A percentile compares a stretch with the other conserved stretches of the same genome.
These are phyloP conservation scores for Oscheius myriophilus DNA, from an alignment of 2,888 invertebrate genomes.

Conservation along the genomic window DNA sequence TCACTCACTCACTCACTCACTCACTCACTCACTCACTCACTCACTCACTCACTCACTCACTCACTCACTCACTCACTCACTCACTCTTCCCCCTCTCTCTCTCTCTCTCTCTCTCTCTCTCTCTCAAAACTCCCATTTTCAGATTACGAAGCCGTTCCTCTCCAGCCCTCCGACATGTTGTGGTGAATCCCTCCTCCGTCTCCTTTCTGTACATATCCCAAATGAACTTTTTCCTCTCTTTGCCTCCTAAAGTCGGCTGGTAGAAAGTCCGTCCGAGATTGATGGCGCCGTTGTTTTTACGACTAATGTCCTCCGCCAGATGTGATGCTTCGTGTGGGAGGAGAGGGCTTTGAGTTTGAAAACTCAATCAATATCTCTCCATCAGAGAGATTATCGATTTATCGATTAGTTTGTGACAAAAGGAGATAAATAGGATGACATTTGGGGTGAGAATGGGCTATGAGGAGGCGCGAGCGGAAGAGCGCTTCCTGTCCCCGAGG, in stretches of 20 bases:
- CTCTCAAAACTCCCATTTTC: background rate
- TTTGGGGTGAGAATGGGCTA: background rate
- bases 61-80: too few species aligned
- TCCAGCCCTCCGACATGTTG: slow-evolving; percentile 7
- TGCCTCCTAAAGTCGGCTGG: background rate
- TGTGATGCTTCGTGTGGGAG: background rate
- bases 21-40: too few species aligned
- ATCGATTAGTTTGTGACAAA: too few species aligned
- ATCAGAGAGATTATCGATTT: too few species aligned
- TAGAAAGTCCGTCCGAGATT: slow-evolving; percentile 13
- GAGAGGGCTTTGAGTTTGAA: too few species aligned
- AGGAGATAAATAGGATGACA: too few species aligned
- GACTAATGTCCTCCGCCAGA: slow-evolving; percentile 27
- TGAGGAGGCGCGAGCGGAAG: slow-evolving; percentile 10
- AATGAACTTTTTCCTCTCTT: background rate
- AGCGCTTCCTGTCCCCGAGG: slow-evolving; percentile 17
- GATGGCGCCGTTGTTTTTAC: slow-evolving; percentile 25
- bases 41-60: too few species aligned
- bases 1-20: too few species aligned
- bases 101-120: slow-evolving; percentile 22
- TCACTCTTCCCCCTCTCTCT: slow-evolving; percentile 9
- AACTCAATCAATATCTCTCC: too few species aligned
- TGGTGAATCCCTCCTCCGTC: background rate
- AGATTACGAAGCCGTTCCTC: slow-evolving; percentile 14
- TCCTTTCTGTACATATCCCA: slow-evolving; percentile 23